These are phyloP conservation scores for Lycodopsis pacificus DNA, from an alignment of 2,797 vertebrate genomes.

Conservation along the genomic window DNA sequence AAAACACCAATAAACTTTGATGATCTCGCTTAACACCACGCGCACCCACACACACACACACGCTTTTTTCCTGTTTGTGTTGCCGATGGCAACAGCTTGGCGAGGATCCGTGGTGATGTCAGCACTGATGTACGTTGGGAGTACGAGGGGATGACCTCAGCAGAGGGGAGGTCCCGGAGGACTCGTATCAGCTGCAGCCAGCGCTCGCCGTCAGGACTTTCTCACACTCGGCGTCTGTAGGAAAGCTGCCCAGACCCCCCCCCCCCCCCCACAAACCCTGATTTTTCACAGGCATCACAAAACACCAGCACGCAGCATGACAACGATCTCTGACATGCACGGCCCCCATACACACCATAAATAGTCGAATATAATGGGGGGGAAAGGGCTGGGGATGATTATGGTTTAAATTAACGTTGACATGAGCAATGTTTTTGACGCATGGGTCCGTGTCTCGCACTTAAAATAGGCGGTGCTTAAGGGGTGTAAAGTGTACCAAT, in stretches of 20 bases:
- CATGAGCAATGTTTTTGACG: not conserved
- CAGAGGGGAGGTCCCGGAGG: constrained; percentile 59
- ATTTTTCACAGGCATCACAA: constrained; percentile 50
- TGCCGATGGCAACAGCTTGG: constrained; percentile 54
- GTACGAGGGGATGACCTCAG: constrained; percentile 70
- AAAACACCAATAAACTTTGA: constrained; percentile 44
- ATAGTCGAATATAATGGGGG: not conserved
- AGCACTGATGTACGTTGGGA: constrained; percentile 73
- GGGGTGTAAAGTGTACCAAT: too few relatives aligned
- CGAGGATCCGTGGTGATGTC: constrained; percentile 59
- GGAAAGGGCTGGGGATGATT: constrained; percentile 1
- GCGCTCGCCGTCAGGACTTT: constrained; percentile 61
- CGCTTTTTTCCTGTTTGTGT: constrained; percentile 59
- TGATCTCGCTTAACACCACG: constrained; percentile 29
- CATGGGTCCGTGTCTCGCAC: not conserved
- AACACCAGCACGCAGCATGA: constrained; percentile 39
- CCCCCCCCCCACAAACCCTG: constrained; percentile 17
- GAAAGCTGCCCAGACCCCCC: constrained; percentile 17
- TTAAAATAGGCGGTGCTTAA: too few relatives aligned
- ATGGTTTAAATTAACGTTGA: not conserved
- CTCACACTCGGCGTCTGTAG: constrained; percentile 67
- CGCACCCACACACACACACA: not conserved
- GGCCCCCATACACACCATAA: not conserved
- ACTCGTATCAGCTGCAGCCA: constrained; percentile 68
- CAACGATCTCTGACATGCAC: constrained; percentile 35